These are phyloP conservation scores for Erythrolamprus reginae DNA, from an alignment of 2,113 vertebrate species.

Conservation along the genomic window DNA sequence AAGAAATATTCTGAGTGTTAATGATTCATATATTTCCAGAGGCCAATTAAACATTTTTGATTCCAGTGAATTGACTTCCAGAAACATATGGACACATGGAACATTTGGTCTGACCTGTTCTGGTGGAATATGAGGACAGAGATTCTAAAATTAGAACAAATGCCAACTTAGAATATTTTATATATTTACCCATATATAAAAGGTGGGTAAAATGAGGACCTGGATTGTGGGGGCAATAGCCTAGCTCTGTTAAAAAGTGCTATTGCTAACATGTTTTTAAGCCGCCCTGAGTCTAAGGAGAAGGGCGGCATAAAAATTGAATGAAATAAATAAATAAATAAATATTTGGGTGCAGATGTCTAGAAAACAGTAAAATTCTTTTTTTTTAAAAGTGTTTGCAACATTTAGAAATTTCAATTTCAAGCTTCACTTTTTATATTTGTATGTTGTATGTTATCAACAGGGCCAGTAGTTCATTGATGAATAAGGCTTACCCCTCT, in stretches of 20 bases:
- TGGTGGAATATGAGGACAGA: not conserved
- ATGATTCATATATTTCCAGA: not conserved
- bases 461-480: not conserved
- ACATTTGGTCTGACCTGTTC: not conserved
- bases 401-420: not conserved
- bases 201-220: no score
- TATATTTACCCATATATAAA: not conserved
- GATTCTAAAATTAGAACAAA: not conserved
- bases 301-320: no score
- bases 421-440: not conserved
- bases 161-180: not conserved
- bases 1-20: not conserved
- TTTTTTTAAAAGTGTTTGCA: no score
- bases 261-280: no score
- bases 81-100: not conserved
- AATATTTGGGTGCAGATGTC: not conserved
- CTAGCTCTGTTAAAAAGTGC: no score
- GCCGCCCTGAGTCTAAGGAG: no score
- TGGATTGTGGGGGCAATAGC: no score
- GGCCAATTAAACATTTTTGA: not conserved
- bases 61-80: not conserved
- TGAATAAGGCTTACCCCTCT: not conserved
- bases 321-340: no score
- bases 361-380: not conserved
- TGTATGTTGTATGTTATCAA: not conserved